These are phyloP conservation scores for Lytechinus pictus DNA, from an alignment of 35 echinoderm and acorn worm genomes.

Conservation along the genomic window DNA sequence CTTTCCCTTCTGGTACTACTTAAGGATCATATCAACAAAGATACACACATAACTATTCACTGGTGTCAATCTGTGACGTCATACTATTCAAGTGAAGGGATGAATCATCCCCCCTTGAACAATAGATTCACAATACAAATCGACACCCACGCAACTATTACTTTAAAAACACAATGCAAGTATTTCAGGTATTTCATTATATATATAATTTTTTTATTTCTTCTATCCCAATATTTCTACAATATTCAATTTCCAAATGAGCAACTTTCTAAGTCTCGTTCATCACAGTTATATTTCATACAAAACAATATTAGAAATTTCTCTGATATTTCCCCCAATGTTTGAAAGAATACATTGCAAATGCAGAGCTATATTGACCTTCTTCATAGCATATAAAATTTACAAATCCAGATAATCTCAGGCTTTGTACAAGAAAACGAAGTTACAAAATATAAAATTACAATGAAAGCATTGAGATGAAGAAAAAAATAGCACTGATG, in stretches of 20 bases:
- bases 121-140: too few species aligned
- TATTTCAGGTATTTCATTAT: background rate
- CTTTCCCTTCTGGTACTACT: too few species aligned
- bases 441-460: background rate
- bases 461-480: background rate
- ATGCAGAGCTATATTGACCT: background rate
- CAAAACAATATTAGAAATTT: background rate
- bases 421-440: background rate
- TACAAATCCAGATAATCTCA: background rate
- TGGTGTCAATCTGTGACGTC: too few species aligned
- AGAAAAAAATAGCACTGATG: background rate
- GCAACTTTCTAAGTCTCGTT: background rate
- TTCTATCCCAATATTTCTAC: background rate
- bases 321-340: background rate
- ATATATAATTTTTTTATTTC: background rate
- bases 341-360: constrained; percentile 14
- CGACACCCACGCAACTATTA: too few species aligned
- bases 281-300: background rate
- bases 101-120: too few species aligned
- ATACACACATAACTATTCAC: too few species aligned
- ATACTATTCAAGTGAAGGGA: too few species aligned
- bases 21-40: too few species aligned
- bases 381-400: background rate
- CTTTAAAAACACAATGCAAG: background rate
- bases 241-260: constrained; percentile 9